A percentile compares a stretch with the other conserved stretches of the same genome.
Conservation (phyloP, 2,888 invertebrate genomes). For the Cataglyphis cursor region DNA sequence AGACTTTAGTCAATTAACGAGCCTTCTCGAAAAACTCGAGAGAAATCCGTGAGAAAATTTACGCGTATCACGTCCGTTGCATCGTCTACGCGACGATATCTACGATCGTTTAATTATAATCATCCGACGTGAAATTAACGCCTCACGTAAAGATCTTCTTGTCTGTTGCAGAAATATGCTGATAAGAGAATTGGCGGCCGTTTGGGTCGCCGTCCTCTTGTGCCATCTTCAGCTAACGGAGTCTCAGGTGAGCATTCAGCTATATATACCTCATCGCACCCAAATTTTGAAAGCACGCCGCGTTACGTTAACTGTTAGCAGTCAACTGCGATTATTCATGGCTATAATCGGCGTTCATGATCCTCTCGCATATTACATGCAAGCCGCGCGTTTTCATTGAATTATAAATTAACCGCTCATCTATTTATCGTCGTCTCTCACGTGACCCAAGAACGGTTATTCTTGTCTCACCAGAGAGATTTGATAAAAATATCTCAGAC, state of each 20-base stretch:
- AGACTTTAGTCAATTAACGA: background rate
- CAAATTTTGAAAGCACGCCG: slow-evolving; percentile 3
- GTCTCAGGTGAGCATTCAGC: slow-evolving; percentile 88
- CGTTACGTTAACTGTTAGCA: background rate
- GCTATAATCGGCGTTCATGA: background rate
- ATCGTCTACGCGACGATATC: background rate
- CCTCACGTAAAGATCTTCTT: slow-evolving; percentile 56
- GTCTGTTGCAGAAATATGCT: slow-evolving; percentile 91
- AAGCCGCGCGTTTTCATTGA: background rate
- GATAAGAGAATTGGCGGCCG: slow-evolving; percentile 92
- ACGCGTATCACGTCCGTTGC: background rate
- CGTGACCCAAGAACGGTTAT: background rate
- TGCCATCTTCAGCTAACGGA: slow-evolving; percentile 88
- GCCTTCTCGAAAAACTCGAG: background rate
- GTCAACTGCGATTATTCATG: background rate
- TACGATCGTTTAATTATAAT: slow-evolving; percentile 13
- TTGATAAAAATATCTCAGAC: background rate
- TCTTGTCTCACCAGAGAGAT: background rate
- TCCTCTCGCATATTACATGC: background rate
- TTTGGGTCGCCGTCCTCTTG: slow-evolving; percentile 90
- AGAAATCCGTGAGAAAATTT: background rate
- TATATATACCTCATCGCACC: background rate
- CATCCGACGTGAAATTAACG: background rate
- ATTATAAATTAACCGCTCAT: background rate
- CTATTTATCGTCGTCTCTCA: background rate